These are phyloP conservation scores for Catocala sponsa DNA, from an alignment of 2,888 invertebrate species.

Conservation along the genomic window DNA sequence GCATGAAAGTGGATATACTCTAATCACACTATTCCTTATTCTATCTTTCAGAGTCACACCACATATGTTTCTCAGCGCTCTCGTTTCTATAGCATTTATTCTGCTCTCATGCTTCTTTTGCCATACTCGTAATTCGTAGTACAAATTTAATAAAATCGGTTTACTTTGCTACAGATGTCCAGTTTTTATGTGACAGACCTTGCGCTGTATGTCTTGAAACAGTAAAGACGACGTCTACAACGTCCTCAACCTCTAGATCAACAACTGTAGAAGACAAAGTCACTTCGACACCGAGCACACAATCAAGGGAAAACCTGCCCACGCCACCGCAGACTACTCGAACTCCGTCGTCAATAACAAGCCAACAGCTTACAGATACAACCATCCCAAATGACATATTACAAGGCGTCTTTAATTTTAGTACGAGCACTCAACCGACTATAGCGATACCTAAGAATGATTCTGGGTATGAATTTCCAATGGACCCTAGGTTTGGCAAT, in stretches of 20 bases:
- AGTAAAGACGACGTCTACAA: neutral
- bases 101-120: no score
- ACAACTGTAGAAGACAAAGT: neutral
- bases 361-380: slow-evolving; percentile 8
- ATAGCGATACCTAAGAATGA: slow-evolving; percentile 6
- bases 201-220: slow-evolving; percentile 26
- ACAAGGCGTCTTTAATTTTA: slow-evolving; percentile 25
- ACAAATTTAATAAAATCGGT: no score
- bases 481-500: slow-evolving; percentile 36
- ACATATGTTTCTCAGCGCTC: no score
- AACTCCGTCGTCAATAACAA: neutral
- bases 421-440: neutral
- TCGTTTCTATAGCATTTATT: no score
- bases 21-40: no score
- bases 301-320: no score
- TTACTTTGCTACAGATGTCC: no score
- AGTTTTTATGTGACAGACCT: slow-evolving; percentile 36
- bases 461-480: slow-evolving; percentile 20
- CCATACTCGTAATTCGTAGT: no score
- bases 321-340: neutral
- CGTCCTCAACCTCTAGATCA: neutral
- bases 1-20: no score
- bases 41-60: no score
- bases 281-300: no score
- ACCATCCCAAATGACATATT: slow-evolving; percentile 25